phyloP scores from a whole-genome alignment of 2,113 vertebrate genomes.

The Zonotrichia leucophrys region DNA sequence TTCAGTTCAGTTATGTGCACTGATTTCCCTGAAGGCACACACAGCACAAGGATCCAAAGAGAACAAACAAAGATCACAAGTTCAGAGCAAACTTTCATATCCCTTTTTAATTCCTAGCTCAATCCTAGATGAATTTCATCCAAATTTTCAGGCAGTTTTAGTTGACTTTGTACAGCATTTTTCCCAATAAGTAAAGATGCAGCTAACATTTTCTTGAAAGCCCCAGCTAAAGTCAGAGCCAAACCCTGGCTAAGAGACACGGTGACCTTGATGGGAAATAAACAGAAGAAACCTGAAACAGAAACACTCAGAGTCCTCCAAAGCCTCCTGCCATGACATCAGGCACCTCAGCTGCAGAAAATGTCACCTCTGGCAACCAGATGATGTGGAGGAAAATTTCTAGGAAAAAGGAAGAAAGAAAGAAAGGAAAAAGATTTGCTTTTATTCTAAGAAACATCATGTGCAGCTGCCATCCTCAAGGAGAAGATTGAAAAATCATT shows the following conservation, averaged over 20 bases:
- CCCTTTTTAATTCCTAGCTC: background rate
- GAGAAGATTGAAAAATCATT: background rate
- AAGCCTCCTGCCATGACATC: background rate
- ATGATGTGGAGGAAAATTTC: background rate
- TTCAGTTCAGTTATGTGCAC: background rate
- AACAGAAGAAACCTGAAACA: background rate
- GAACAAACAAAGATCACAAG: background rate
- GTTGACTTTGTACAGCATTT: background rate
- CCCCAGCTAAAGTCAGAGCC: background rate
- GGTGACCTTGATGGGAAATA: background rate
- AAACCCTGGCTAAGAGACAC: background rate
- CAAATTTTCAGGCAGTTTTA: background rate
- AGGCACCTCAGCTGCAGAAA: background rate
- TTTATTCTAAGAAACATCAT: background rate
- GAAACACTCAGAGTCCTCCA: background rate
- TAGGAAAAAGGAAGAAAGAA: background rate
- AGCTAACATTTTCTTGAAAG: background rate
- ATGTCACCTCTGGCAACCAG: slow-evolving; percentile 16
- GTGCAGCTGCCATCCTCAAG: background rate
- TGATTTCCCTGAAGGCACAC: background rate
- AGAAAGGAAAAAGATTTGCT: background rate
- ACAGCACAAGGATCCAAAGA: background rate
- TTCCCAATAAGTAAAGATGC: background rate
- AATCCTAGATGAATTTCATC: background rate
- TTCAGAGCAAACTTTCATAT: background rate